phyloP scores from a whole-genome alignment of 1,140 invertebrate species.

The Calliphora vicina region DNA sequence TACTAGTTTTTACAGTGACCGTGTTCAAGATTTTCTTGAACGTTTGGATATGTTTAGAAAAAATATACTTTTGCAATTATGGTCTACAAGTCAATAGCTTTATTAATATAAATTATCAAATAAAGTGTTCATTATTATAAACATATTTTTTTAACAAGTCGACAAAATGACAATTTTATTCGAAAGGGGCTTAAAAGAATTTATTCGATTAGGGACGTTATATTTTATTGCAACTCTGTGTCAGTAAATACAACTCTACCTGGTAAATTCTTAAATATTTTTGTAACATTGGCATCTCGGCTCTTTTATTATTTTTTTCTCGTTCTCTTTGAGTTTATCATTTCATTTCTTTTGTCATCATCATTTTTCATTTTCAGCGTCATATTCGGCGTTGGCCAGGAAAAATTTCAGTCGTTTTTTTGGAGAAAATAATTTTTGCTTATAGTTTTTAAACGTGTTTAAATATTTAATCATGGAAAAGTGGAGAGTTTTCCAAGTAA shows the following conservation, averaged over 20 bases:
- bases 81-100: not conserved
- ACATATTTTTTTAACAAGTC: no score
- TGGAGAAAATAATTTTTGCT: slow-evolving; percentile 14
- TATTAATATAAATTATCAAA: not conserved
- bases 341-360: slow-evolving; percentile 2
- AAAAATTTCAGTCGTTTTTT: slow-evolving; percentile 33
- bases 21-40: slow-evolving; percentile 50
- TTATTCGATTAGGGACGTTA: no score
- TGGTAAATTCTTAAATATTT: not conserved
- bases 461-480: slow-evolving; percentile 23
- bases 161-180: no score
- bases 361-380: slow-evolving; percentile 23
- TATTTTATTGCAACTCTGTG: not conserved
- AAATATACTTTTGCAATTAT: not conserved
- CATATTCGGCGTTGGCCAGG: slow-evolving; percentile 30
- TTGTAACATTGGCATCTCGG: not conserved
- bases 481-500: slow-evolving; percentile 18
- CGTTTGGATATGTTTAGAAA: slow-evolving; percentile 46
- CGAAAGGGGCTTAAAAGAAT: no score
- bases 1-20: slow-evolving; percentile 47
- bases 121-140: not conserved
- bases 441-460: slow-evolving; percentile 4
- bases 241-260: not conserved
- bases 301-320: slow-evolving; percentile 15
- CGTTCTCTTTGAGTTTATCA: not conserved